These are phyloP conservation scores for Heliothis subflexa DNA, from an alignment of 1,140 invertebrate species.

Conservation along the genomic window DNA sequence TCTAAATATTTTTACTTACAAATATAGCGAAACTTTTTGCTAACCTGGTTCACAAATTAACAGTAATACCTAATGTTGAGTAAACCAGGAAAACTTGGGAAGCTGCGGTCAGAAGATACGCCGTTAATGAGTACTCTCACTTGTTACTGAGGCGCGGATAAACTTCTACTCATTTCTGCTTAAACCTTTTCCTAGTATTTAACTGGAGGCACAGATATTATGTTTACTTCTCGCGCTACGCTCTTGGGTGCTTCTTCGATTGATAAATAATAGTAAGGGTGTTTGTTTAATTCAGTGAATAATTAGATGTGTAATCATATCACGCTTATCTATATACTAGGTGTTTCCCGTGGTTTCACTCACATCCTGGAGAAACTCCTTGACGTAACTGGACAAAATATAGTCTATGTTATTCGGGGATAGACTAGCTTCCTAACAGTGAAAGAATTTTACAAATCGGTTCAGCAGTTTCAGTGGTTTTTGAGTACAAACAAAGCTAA, in stretches of 20 bases:
- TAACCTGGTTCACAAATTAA: slow-evolving; percentile 19
- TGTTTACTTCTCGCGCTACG: neutral
- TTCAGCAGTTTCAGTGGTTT: too few relatives aligned
- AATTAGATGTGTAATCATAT: too few relatives aligned
- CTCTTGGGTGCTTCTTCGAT: too few relatives aligned
- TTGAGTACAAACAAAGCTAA: too few relatives aligned
- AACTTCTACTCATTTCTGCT: neutral
- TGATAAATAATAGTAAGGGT: too few relatives aligned
- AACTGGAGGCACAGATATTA: neutral
- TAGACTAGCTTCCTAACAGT: too few relatives aligned
- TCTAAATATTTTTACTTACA: neutral
- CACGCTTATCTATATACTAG: too few relatives aligned
- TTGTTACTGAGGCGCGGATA: neutral
- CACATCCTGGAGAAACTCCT: too few relatives aligned
- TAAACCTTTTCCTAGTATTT: neutral
- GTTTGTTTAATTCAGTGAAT: neutral
- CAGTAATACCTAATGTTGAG: slow-evolving; percentile 28
- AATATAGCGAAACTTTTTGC: slow-evolving; percentile 1
- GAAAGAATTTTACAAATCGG: too few relatives aligned
- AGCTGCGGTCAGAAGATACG: slow-evolving; percentile 29
- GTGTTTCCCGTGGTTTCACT: too few relatives aligned
- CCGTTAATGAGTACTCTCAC: slow-evolving; percentile 1
- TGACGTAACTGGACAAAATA: too few relatives aligned
- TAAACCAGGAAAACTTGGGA: slow-evolving; percentile 16
- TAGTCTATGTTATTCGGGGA: too few relatives aligned